phyloP scores from a whole-genome alignment of 2,797 vertebrate species.

The Oreortyx pictus region DNA sequence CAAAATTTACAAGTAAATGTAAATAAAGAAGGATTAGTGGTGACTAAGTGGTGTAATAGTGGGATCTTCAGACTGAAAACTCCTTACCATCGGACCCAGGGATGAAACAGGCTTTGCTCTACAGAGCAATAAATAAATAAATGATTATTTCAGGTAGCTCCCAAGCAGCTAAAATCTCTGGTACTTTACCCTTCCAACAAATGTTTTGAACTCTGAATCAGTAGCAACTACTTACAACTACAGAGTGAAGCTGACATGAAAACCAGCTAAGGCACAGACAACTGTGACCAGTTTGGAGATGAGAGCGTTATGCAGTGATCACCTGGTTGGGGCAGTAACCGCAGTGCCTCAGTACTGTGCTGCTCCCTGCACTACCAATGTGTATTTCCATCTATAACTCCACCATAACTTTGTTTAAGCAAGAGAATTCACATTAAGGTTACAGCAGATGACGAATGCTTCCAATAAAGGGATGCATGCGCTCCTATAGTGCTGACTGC shows the following conservation, averaged over 20 bases:
- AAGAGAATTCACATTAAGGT: slow-evolving; percentile 2
- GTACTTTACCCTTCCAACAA: neutral
- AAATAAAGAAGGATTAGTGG: neutral
- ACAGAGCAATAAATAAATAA: rapidly evolving
- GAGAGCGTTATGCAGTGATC: neutral
- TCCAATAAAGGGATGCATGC: slow-evolving; percentile 27
- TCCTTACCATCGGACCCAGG: neutral
- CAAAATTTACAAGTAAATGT: neutral
- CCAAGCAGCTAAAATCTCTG: neutral
- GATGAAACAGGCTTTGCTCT: neutral
- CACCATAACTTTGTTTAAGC: slow-evolving; percentile 2
- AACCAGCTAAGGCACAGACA: neutral
- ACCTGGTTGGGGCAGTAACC: neutral
- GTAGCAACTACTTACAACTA: neutral
- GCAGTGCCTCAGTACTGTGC: neutral
- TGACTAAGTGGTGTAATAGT: rapidly evolving
- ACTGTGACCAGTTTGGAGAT: neutral
- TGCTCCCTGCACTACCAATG: neutral
- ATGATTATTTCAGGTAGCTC: neutral
- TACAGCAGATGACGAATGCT: slow-evolving; percentile 19
- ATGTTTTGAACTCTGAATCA: neutral
- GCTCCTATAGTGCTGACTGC: neutral
- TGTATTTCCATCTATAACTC: neutral
- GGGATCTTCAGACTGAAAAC: neutral
- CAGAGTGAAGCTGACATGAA: neutral